Percentiles rank a stretch among this genome's conserved stretches.
phyloP scores from a whole-genome alignment of 1,140 invertebrate species.

The Micrasema minimum region DNA sequence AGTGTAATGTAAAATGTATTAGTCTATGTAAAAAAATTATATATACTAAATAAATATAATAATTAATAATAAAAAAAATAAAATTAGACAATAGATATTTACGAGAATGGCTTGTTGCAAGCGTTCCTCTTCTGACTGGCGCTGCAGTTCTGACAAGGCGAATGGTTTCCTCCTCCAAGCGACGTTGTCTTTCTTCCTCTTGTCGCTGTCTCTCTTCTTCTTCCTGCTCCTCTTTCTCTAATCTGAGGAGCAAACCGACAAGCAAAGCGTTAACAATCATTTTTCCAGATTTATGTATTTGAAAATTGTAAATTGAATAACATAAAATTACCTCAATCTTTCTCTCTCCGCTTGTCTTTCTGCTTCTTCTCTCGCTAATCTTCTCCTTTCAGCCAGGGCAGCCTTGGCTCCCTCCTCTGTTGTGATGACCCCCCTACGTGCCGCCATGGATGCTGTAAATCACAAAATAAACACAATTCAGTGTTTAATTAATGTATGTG shows the following conservation, averaged over 20 bases:
- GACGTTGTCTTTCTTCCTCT: slow-evolving; percentile 84
- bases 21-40: no score
- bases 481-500: background rate
- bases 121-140: slow-evolving; percentile 78
- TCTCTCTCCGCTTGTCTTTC: slow-evolving; percentile 87
- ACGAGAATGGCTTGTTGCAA: slow-evolving; percentile 77
- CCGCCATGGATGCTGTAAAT: slow-evolving; percentile 75
- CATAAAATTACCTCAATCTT: slow-evolving; percentile 68
- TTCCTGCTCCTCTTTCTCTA: slow-evolving; percentile 77
- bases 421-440: slow-evolving; percentile 75
- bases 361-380: slow-evolving; percentile 85
- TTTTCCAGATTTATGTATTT: no score
- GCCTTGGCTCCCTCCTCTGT: slow-evolving; percentile 92
- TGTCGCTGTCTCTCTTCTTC: slow-evolving; percentile 79
- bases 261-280: no score
- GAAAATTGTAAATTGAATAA: background rate
- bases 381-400: slow-evolving; percentile 84
- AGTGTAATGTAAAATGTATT: no score
- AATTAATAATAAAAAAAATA: no score
- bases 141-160: slow-evolving; percentile 76
- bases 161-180: slow-evolving; percentile 80
- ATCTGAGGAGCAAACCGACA: slow-evolving; percentile 51
- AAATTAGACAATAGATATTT: background rate
- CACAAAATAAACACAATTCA: background rate
- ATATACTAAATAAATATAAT: no score